These are phyloP conservation scores for Brachionus plicatilis DNA, from an alignment of 1,140 invertebrate genomes.

Conservation along the genomic window DNA sequence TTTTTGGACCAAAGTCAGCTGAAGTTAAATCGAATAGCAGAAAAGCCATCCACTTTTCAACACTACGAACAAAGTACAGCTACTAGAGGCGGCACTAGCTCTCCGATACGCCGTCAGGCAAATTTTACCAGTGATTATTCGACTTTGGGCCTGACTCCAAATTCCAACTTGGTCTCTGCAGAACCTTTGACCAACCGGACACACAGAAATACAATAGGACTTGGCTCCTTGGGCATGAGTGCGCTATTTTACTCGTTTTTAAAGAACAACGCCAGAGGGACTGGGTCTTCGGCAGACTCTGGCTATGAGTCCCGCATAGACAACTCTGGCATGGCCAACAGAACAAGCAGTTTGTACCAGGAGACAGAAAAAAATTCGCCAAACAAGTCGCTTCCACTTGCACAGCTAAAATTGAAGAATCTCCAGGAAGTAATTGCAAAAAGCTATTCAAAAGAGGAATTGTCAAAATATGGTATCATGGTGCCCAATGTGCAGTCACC, in stretches of 20 bases:
- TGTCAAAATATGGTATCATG: conserved; percentile 1
- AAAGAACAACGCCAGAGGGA: neutral
- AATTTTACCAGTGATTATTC: neutral
- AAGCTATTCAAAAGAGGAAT: neutral
- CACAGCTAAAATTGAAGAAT: conserved; percentile 16
- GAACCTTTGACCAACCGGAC: neutral
- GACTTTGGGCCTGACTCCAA: neutral
- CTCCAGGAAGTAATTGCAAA: neutral
- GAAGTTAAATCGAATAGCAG: neutral
- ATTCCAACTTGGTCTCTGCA: neutral
- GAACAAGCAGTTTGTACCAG: neutral
- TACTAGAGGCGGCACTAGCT: neutral
- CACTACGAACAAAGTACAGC: neutral
- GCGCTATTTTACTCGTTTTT: conserved; percentile 16
- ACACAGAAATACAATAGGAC: neutral
- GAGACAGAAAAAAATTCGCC: neutral
- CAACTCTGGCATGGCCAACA: neutral
- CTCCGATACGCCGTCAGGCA: neutral
- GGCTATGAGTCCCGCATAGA: neutral
- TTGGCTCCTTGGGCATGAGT: conserved; percentile 2
- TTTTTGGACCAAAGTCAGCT: neutral
- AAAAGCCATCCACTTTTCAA: neutral
- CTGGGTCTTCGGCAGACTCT: neutral
- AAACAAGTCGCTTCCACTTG: neutral
- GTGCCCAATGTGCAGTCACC: neutral